Base-by-base conservation (phyloP, 1,140 invertebrate genomes). In the Forficula auricularia region DNA sequence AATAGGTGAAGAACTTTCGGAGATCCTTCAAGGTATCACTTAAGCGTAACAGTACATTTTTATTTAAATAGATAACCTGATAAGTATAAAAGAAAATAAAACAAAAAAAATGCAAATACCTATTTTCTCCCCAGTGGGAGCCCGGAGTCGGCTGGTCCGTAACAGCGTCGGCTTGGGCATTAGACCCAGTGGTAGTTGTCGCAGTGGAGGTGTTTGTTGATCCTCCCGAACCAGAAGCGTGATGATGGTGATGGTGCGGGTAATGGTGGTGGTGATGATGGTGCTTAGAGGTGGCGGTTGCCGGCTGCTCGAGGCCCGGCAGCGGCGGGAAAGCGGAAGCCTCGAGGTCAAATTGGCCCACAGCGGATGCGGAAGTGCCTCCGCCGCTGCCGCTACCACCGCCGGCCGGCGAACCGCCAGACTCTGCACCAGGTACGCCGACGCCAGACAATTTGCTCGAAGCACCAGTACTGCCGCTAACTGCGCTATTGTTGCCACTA, bases 261-360 rank as follows among this genome's bases (percentile, higher is more conserved):
- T 7, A 13, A 3, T 18, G 13, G 19, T 20, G 32, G 18, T 13
- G 42, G 19, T 19, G 38, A 14, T 13, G 43, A 13, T 44, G 62
- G 61, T 6, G 61, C 60, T 45, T 61, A 60, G 42, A 56, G 52
- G 10, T 27, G 43, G 40, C 46, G 52, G 48, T 55, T 56, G 42
- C 59, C 55, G 8, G 50, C 48, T 33, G 54, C 50, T 50, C 61
- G 38, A 64, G 52, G 50, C 79, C 77, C 35, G 82, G 82, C 57
- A 87, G 66, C 40, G 83, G 83, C 41, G 83, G 83, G 59, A 88
- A 87, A 38, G 82, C 75, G 31, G 76, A 69, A 46, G 78, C 79
- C 60, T 82, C 79, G 40, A 87, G 63, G 57, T 86, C 83, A 62
- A 87, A 87, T 53, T 82, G 37, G 33, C 19, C 38, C 40, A 2